phyloP scores from a whole-genome alignment of 2,797 vertebrate species.

The Siniperca scherzeri region DNA sequence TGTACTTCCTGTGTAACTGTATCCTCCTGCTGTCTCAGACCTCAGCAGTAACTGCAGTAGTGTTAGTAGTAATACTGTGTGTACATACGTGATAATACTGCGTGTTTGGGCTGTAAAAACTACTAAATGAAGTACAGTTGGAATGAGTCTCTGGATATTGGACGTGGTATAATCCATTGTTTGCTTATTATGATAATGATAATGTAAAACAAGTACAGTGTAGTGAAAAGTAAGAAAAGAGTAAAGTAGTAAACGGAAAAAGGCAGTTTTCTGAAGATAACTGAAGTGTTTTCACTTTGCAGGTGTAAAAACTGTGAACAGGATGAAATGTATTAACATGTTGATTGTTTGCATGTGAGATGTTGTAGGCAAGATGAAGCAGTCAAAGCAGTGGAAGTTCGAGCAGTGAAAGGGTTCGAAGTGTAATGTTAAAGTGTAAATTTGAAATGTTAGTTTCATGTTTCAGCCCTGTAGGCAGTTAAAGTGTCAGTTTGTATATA shows the following conservation, averaged over 20 bases:
- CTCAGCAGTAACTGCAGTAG: background rate
- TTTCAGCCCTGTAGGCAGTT: no score
- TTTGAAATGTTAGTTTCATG: no score
- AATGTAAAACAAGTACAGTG: background rate
- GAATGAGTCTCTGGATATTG: background rate
- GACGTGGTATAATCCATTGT: background rate
- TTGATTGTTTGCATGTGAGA: no score
- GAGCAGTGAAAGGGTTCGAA: background rate
- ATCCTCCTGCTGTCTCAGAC: background rate
- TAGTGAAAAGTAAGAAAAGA: no score
- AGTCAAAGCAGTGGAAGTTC: background rate
- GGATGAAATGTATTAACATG: no score
- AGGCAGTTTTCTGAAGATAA: no score
- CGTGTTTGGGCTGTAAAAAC: background rate
- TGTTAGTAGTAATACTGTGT: background rate
- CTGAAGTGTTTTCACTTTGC: no score
- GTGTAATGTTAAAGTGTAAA: background rate
- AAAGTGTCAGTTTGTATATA: no score
- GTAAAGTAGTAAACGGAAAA: no score
- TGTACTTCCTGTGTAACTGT: slow-evolving; percentile 8
- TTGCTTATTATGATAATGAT: background rate
- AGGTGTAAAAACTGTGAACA: no score
- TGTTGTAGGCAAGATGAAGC: no score
- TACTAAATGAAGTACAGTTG: background rate
- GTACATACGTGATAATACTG: background rate